Conservation (phyloP, 2,113 vertebrate genomes). For the Nipponia nippon region DNA sequence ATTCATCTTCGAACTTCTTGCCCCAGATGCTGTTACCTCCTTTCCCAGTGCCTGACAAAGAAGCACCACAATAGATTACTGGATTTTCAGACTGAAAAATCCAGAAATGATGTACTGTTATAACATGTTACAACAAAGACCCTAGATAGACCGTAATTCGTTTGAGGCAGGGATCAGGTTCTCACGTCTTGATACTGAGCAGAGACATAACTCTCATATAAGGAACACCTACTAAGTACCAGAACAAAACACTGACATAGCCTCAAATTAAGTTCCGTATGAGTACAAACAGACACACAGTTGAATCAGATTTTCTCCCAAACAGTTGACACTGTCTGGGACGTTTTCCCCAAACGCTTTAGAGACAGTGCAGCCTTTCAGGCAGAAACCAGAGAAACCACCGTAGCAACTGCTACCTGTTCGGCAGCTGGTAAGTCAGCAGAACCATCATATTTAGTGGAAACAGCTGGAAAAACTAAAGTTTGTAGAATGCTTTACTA, state of each 20-base stretch:
- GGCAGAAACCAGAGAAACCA: background rate
- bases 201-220: background rate
- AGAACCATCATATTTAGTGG: background rate
- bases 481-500: background rate
- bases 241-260: background rate
- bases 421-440: background rate
- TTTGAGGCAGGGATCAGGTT: background rate
- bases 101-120: background rate
- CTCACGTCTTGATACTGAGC: background rate
- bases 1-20: constrained; percentile 95
- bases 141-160: background rate
- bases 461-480: background rate
- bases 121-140: background rate
- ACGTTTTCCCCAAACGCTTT: background rate
- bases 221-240: background rate
- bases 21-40: constrained; percentile 97
- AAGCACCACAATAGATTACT: background rate
- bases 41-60: constrained; percentile 87
- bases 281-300: background rate
- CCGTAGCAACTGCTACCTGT: background rate
- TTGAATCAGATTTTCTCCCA: background rate
- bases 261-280: background rate
- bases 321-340: background rate
- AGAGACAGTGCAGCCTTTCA: background rate
- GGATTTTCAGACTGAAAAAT: background rate